Evolutionary conservation across 2,113 vertebrate species (phyloP).

Genomic region (Charina bottae): DNA sequence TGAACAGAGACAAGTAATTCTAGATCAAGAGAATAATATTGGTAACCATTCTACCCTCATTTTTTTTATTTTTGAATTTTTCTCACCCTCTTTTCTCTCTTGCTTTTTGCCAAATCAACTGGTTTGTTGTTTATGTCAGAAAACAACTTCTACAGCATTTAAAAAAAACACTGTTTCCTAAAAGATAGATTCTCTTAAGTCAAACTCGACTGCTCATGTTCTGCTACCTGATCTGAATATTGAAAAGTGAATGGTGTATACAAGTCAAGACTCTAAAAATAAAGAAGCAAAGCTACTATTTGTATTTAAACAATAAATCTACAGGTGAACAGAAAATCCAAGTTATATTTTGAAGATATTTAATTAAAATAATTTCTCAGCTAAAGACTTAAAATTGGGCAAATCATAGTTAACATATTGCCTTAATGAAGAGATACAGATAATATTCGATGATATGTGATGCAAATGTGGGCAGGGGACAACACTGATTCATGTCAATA

Average conservation of each 20-base stretch:
- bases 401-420: background rate
- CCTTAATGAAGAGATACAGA: background rate
- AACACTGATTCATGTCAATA: conserved; percentile 3
- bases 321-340: background rate
- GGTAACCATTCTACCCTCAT: background rate
- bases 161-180: background rate
- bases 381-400: background rate
- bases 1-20: background rate
- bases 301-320: conserved; percentile 1
- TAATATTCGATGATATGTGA: background rate
- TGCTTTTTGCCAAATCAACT: background rate
- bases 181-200: background rate
- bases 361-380: background rate
- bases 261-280: background rate
- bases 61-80: background rate
- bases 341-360: background rate
- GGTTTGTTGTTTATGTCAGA: background rate
- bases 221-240: background rate
- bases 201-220: background rate
- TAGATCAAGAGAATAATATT: background rate
- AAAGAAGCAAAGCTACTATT: background rate
- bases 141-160: background rate
- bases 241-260: conserved; percentile 1
- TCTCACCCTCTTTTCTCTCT: background rate
- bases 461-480: background rate